Conservation (phyloP, 2,888 invertebrate genomes). For the Ormyrus nitidulus region DNA sequence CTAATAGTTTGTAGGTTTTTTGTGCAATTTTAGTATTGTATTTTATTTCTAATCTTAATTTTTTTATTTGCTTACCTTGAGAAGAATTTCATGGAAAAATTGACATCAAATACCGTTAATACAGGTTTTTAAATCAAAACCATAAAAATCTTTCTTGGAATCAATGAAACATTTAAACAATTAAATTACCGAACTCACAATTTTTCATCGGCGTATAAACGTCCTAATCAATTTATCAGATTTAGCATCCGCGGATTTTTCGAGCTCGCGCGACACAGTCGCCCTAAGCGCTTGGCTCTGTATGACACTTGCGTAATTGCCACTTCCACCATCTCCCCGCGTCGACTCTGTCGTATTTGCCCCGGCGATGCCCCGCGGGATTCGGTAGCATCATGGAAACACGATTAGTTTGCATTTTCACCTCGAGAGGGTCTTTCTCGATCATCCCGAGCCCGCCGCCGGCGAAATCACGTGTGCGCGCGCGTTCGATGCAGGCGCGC, state of each 20-base stretch:
- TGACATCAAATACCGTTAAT: too few relatives aligned
- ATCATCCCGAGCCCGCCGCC: background rate
- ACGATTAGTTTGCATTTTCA: conserved; percentile 66
- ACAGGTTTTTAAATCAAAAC: too few relatives aligned
- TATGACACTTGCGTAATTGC: conserved; percentile 40
- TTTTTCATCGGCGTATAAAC: too few relatives aligned
- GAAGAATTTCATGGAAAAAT: too few relatives aligned
- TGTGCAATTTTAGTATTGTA: too few relatives aligned
- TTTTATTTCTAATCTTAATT: too few relatives aligned
- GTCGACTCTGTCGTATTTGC: conserved; percentile 16
- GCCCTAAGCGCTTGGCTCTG: background rate
- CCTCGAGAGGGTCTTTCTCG: conserved; percentile 54
- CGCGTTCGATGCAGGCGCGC: background rate
- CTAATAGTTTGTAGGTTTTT: too few relatives aligned
- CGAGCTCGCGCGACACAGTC: conserved; percentile 3
- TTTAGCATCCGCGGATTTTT: background rate
- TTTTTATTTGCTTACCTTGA: too few relatives aligned
- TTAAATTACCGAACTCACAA: too few relatives aligned
- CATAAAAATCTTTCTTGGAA: too few relatives aligned
- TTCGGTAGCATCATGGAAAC: conserved; percentile 44
- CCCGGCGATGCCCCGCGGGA: conserved; percentile 37
- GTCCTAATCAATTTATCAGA: too few relatives aligned
- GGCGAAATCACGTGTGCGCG: background rate
- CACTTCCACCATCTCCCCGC: background rate
- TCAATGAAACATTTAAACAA: too few relatives aligned